Base-by-base conservation (phyloP, 2,797 vertebrate genomes). In the Amphiprion clarkii region DNA sequence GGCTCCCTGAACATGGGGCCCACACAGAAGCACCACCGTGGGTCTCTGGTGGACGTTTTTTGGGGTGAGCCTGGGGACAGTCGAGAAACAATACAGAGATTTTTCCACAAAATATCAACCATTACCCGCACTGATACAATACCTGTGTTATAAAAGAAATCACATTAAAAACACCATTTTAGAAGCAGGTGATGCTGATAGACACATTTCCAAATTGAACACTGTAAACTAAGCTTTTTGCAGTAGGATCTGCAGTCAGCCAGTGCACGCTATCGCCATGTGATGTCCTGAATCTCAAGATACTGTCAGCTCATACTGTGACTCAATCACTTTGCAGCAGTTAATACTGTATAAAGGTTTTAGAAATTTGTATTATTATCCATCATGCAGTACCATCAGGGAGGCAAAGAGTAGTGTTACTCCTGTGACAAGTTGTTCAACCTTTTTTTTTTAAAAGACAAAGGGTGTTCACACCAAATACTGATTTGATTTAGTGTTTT, bases 1-100 rank as follows among this genome's bases (percentile, higher is more conserved):
- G 6, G 97, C 96, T 8, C 96, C 97, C 76, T 97, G 97, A 58
- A 97, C 93, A 0, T 98, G 97, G 3, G 96, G 97, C 7, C 97
- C 97, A 6, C 97, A 98, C 0, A 99, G 91, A 64, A 98, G 87
- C 4, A 96, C 96, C 3, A 98, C 97, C 0, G 96, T 96, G 31
- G 97, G 97, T 60, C 96, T 93, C 92, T 99, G 97, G 79, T 98
- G 97, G 65, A 97, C 94, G 2, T 99, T 98, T 91, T 98, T 97
- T 1, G 97, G 97, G 73, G 97, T 98, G 74, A 98, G 89, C 84
- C 97, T 98, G 76, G 12, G 25, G 51, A 84, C 14, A 69, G 25
- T 27, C 0, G 14, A 75, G 19, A 67, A 17, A 76, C 12, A 1
- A 72, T 27, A 27, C 11, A 17, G 25, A 55, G n/a, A 70, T 64